Evolutionary conservation across 2,113 vertebrate species (phyloP), one percentile per base, ranked within the genome.

Genomic region (Microtus richardsoni): DNA sequence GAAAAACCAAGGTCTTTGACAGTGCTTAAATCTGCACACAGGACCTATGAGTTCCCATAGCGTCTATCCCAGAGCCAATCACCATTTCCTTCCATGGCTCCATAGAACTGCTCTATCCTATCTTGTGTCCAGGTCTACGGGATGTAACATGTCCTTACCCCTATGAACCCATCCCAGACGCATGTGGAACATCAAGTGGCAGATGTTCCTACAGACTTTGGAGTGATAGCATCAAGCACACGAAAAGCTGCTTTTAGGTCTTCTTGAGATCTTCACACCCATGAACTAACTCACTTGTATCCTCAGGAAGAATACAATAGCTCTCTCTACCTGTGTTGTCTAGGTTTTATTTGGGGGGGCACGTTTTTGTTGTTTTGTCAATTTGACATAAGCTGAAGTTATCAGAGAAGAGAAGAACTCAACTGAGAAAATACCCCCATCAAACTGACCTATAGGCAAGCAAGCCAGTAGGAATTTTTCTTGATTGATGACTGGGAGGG

Each of bases 251-350:
- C 78, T 19, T 77, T n/a, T 30, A 87, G 84, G 21, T 39, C 39
- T 82, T 39, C 39, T 73, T 89, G 62, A 49, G 0, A 60, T 54
- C 39, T 86, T 83, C 78, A 58, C 10, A 3, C 33, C 41, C 54
- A 16, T 60, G 11, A 30, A 49, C 44, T 58, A 24, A 36, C 64
- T 79, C 12, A 0, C 36, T 8, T 39, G 58, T 58, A 58, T 58
- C 19, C 19, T 58, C 0, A 0, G 17, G 19, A 58, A 58, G 19
- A 58, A 58, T 58, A 58, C 0, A 0, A 58, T 58, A 58, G 58
- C 19, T 58, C 19, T 58, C 1, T 58, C 19, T 58, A 58, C 58
- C 19, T 21, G 19, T 58, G 58, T 21, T 58, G 19, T 1, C 58
- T 58, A 58, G 58, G 58, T 58, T 58, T 58, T 58, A 58, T 58